These are phyloP conservation scores for Anguilla megastoma DNA, from an alignment of 2,797 vertebrate species.

Conservation along the genomic window DNA sequence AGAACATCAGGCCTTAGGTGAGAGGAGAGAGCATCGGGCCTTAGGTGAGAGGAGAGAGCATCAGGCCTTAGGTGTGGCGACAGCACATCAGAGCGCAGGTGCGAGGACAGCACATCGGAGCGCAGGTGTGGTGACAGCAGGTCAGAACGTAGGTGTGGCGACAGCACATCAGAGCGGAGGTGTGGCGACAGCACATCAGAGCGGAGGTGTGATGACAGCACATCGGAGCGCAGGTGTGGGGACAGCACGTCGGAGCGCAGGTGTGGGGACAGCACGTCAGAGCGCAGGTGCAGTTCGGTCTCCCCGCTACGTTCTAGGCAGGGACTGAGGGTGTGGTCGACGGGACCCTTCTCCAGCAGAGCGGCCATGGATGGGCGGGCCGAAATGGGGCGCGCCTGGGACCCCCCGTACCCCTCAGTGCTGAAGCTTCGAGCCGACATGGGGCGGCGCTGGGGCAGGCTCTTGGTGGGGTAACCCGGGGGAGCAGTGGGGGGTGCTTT, in stretches of 20 bases:
- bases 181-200: constrained; percentile 57
- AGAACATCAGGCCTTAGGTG: constrained; percentile 89
- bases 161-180: constrained; percentile 90
- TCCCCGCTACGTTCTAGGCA: constrained; percentile 95
- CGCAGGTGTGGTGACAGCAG: constrained; percentile 74
- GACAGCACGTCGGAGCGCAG: constrained; percentile 30
- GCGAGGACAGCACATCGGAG: constrained; percentile 88
- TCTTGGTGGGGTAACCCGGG: constrained; percentile 92
- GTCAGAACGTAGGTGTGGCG: constrained; percentile 67
- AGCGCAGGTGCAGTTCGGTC: constrained; percentile 78
- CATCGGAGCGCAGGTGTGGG: constrained; percentile 86
- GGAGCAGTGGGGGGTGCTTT: constrained; percentile 86
- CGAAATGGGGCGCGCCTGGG: constrained; percentile 94
- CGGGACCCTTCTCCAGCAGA: constrained; percentile 96
- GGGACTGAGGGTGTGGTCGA: constrained; percentile 92
- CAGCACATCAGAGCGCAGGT: neutral
- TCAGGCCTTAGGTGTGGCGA: constrained; percentile 84
- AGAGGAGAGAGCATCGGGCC: constrained; percentile 51
- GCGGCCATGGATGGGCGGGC: constrained; percentile 98
- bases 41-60: constrained; percentile 83
- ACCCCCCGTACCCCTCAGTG: constrained; percentile 95
- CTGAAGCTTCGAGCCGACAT: constrained; percentile 97
- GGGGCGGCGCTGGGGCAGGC: constrained; percentile 92
- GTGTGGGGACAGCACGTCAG: constrained; percentile 89
- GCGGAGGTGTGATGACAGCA: constrained; percentile 76